phyloP scores from a whole-genome alignment of 2,797 vertebrate species.

The Psittacula echo region DNA sequence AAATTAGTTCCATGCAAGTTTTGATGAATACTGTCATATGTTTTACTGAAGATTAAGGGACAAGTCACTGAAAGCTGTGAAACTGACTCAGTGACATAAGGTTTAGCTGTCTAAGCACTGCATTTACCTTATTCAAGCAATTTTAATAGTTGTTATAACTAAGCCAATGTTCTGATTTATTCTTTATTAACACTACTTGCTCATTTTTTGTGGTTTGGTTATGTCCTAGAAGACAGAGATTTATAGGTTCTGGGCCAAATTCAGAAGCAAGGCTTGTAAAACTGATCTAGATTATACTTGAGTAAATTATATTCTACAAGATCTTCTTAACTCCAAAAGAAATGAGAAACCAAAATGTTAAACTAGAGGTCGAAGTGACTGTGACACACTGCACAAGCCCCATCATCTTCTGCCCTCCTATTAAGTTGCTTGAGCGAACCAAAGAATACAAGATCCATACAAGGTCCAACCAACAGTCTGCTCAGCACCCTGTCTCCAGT shows the following conservation, averaged over 20 bases:
- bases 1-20: slow-evolving; percentile 34
- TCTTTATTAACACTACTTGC: background rate
- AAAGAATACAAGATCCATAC: background rate
- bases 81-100: background rate
- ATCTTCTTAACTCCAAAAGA: background rate
- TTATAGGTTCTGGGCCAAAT: slow-evolving; percentile 37
- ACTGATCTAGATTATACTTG: background rate
- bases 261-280: slow-evolving; percentile 40
- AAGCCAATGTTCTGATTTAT: slow-evolving; percentile 12
- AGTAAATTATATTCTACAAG: background rate
- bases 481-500: background rate
- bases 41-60: slow-evolving; percentile 30
- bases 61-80: slow-evolving; percentile 2
- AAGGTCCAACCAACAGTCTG: background rate
- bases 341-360: background rate
- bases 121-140: background rate
- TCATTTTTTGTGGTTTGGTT: slow-evolving; percentile 50
- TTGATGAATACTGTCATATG: slow-evolving; percentile 12
- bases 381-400: background rate
- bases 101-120: background rate
- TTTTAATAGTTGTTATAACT: background rate
- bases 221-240: slow-evolving; percentile 5
- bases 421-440: background rate
- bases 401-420: background rate
- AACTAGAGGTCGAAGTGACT: background rate